A percentile compares a stretch with the other conserved stretches of the same genome.
Conservation (phyloP, 1,140 invertebrate genomes). For the Hyposmocoma kahamanoa region DNA sequence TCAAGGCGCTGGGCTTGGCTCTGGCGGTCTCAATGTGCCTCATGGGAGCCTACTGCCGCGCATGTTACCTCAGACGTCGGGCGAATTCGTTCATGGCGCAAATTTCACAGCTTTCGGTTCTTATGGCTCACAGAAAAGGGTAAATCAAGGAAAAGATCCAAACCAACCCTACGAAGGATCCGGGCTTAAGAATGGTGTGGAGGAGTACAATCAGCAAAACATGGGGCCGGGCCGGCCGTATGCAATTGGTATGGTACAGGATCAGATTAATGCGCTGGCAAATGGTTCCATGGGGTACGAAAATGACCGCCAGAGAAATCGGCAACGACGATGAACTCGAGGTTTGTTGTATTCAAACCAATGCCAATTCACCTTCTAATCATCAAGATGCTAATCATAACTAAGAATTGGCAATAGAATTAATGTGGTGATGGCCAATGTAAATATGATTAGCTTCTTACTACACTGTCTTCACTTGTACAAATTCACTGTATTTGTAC, state of each 20-base stretch:
- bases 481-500: no score
- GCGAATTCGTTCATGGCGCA: slow-evolving; percentile 33
- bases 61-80: slow-evolving; percentile 45
- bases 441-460: no score
- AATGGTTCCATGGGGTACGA: slow-evolving; percentile 68
- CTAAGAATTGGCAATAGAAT: no score
- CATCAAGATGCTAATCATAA: not conserved
- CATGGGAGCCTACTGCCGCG: slow-evolving; percentile 61
- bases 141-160: slow-evolving; percentile 24
- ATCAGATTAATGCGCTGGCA: slow-evolving; percentile 40
- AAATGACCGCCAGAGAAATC: slow-evolving; percentile 68
- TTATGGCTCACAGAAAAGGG: slow-evolving; percentile 42
- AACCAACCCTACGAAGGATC: slow-evolving; percentile 29
- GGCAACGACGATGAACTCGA: slow-evolving; percentile 58
- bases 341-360: slow-evolving; percentile 70
- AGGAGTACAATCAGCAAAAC: slow-evolving; percentile 49
- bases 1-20: slow-evolving; percentile 28
- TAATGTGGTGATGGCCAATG: no score
- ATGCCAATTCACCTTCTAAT: slow-evolving; percentile 43
- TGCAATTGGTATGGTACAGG: slow-evolving; percentile 33
- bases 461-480: no score
- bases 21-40: slow-evolving; percentile 61
- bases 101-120: slow-evolving; percentile 65
- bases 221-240: slow-evolving; percentile 51
- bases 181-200: slow-evolving; percentile 27